Evolutionary conservation across 2,113 vertebrate species (phyloP), one percentile per base, ranked within the genome.

Genomic region (Dromiciops gliroides): DNA sequence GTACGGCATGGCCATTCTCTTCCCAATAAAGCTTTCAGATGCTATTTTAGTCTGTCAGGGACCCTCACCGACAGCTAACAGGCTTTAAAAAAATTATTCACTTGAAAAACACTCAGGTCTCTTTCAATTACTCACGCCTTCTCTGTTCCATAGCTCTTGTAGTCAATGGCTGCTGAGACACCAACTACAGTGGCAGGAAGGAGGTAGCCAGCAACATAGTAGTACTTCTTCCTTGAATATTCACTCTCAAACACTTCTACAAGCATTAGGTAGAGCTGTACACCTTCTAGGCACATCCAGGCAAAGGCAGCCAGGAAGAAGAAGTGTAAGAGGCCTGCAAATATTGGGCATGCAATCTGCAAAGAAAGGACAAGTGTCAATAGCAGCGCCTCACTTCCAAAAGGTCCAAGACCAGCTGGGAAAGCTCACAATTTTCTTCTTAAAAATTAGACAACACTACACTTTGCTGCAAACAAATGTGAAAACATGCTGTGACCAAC

Each of bases 181-280:
- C 99, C 99, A 94, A 99, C 99, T n/a, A 99, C 99, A 31, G 99
- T 99, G 97, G 99, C 99, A 23, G 99, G 99, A 97, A 99, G 99
- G 97, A 99, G 99, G 98, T 99, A 99, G 96, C 99, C 99, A 31
- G 99, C 99, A 94, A 99, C 99, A 31, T 99, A 99, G 98, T 99
- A 99, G 98, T 99, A 99, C 98, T 99, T 99, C 97, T 99, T 99
- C 96, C 99, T 99, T 37, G 99, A 99, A 98, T 99, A 99, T 99
- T 99, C 99, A 90, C 99, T 99, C 98, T 99, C 99, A 97, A 99
- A 99, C 96, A 99, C 99, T 98, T 99, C 99, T 94, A 99, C 99
- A 52, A 99, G 98, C 99, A 99, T 99, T 95, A 99, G 99, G 98
- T 99, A 99, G 95, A 99, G 99, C 98, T 99, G 99, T 49, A 99